Conservation (phyloP, 2,113 vertebrate genomes). For the Rhizomys pruinosus region DNA sequence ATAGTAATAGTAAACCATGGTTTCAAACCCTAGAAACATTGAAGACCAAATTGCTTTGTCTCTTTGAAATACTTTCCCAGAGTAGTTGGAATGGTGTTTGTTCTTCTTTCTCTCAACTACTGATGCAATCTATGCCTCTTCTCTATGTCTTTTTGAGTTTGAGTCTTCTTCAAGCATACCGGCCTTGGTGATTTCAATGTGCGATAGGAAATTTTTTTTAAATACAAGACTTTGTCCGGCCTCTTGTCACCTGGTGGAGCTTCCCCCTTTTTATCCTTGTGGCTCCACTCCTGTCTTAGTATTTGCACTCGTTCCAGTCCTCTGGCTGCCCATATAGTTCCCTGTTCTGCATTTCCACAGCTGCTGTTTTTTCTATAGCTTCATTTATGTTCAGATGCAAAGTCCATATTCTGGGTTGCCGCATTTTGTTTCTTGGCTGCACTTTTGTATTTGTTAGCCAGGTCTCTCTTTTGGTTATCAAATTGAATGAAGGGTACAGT, state of each 20-base stretch:
- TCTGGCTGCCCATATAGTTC: fast-evolving
- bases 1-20: not conserved
- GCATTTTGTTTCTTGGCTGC: not conserved
- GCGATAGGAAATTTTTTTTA: not conserved
- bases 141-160: not conserved
- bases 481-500: not conserved
- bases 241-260: not conserved
- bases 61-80: not conserved
- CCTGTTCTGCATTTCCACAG: not conserved
- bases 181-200: not conserved
- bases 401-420: too few relatives aligned
- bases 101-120: not conserved
- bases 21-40: constrained; percentile 30
- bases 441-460: not conserved
- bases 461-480: not conserved
- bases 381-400: not conserved
- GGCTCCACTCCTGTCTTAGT: not conserved
- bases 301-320: not conserved
- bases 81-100: not conserved
- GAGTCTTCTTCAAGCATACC: not conserved
- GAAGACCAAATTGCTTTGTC: not conserved
- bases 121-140: not conserved
- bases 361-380: not conserved
- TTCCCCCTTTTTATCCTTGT: not conserved
- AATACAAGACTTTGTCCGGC: not conserved